Conservation (phyloP, 2,888 invertebrate species). For the Chironomus tentans region DNA sequence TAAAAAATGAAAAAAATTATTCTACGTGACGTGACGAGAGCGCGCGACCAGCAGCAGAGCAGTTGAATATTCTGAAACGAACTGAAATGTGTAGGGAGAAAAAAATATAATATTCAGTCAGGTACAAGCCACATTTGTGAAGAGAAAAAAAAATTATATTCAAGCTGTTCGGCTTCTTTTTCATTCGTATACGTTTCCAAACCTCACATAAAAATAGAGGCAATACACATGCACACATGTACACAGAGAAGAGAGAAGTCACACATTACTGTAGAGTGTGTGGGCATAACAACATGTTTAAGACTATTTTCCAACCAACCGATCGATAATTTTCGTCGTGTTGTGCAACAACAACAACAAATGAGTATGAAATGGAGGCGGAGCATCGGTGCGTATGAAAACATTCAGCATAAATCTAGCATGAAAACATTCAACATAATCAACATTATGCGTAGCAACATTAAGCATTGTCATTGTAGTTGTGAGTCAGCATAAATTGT, state of each 20-base stretch:
- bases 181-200: slow-evolving; percentile 1
- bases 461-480: background rate
- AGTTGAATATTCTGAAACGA: slow-evolving; percentile 19
- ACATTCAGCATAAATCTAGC: background rate
- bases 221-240: background rate
- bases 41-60: slow-evolving; percentile 25
- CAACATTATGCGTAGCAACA: background rate
- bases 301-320: background rate
- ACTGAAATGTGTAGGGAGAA: slow-evolving; percentile 18
- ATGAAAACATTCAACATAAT: background rate
- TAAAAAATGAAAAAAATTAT: background rate
- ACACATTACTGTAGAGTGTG: background rate
- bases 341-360: background rate
- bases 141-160: background rate
- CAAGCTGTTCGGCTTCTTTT: slow-evolving; percentile 16
- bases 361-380: background rate
- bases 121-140: slow-evolving; percentile 8
- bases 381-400: background rate
- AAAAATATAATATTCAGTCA: slow-evolving; percentile 13
- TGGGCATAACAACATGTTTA: background rate
- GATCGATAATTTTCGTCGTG: background rate
- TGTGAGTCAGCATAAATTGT: background rate
- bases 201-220: too few relatives aligned
- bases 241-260: background rate
- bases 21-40: background rate